phyloP scores from a whole-genome alignment of 92 coral and sea anemone genomes.

The Zoanthus gigantus region DNA sequence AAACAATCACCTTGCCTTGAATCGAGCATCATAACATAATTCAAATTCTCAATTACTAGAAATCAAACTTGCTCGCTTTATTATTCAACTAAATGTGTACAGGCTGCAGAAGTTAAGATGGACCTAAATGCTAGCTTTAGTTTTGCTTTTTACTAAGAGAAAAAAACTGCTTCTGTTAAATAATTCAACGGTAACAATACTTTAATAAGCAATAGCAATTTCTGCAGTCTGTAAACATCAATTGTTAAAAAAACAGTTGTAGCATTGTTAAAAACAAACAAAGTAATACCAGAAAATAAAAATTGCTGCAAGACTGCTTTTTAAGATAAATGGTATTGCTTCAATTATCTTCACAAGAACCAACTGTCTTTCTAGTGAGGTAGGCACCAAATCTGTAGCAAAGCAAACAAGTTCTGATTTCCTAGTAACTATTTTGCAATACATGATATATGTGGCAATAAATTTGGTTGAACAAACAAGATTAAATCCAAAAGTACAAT shows the following conservation, averaged over 20 bases:
- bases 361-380: conserved; percentile 22
- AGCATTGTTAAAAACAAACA: background rate
- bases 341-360: conserved; percentile 5
- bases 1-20: conserved; percentile 67
- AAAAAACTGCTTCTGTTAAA: background rate
- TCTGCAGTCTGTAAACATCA: conserved; percentile 30
- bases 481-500: too few relatives aligned
- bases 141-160: background rate
- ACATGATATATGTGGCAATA: background rate
- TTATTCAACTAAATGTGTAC: background rate
- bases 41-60: conserved; percentile 13
- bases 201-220: background rate
- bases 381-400: background rate
- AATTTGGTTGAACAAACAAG: background rate
- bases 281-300: background rate
- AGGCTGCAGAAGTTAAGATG: conserved; percentile 17
- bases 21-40: background rate
- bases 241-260: conserved; percentile 13
- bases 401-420: conserved; percentile 23
- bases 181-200: background rate
- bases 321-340: background rate
- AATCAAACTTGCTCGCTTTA: conserved; percentile 13
- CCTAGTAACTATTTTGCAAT: background rate
- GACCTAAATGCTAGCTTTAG: background rate
- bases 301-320: too few relatives aligned